These are phyloP conservation scores for Brachionus plicatilis DNA, from an alignment of 1,140 invertebrate species.

Conservation along the genomic window DNA sequence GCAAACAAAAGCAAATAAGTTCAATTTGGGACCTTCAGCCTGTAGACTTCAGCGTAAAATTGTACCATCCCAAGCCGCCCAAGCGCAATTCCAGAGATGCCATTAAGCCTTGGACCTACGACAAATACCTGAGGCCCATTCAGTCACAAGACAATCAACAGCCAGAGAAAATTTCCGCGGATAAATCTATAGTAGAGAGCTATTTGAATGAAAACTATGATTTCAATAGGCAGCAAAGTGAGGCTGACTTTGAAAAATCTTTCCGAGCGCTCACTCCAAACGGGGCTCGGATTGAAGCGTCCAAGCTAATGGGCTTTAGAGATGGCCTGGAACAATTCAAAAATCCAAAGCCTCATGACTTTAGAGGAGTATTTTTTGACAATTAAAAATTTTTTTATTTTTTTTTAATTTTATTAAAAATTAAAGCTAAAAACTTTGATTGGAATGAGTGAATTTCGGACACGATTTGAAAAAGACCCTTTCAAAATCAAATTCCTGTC, in stretches of 20 bases:
- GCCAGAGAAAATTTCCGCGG: background rate
- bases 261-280: background rate
- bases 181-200: background rate
- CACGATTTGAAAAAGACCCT: constrained; percentile 4
- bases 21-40: constrained; percentile 4
- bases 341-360: constrained; percentile 29
- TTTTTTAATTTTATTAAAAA: background rate
- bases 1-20: background rate
- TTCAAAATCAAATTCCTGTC: constrained; percentile 9
- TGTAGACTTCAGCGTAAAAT: constrained; percentile 17
- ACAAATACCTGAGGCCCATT: background rate
- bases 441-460: constrained; percentile 23
- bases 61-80: background rate
- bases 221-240: background rate
- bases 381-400: background rate
- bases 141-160: background rate
- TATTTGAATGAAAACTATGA: background rate
- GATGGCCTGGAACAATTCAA: background rate
- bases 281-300: background rate
- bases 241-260: background rate
- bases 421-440: background rate
- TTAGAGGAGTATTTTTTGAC: constrained; percentile 14
- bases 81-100: constrained; percentile 5
- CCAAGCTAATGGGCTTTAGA: constrained; percentile 25
- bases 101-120: constrained; percentile 1